Evolutionary conservation across 2,113 vertebrate species (phyloP).

Genomic region (Pollimyrus isidori): DNA sequence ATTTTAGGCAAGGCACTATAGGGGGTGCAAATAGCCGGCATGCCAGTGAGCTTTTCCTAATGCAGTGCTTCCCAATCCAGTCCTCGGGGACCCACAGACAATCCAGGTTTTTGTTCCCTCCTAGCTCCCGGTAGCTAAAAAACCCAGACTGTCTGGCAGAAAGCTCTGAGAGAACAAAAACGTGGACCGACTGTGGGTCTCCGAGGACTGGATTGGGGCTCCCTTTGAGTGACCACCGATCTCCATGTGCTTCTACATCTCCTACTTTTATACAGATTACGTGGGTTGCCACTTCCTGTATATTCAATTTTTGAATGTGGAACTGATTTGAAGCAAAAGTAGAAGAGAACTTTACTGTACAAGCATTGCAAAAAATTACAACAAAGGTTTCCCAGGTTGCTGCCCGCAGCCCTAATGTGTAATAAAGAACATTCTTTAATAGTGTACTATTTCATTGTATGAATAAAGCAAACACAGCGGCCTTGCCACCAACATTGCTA

Average conservation of each 20-base stretch:
- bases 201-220: neutral
- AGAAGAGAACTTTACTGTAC: neutral
- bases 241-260: neutral
- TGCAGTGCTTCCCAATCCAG: neutral
- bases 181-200: neutral
- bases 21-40: neutral
- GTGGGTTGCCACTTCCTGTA: neutral
- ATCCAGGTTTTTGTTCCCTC: neutral
- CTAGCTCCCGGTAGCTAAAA: neutral
- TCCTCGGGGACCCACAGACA: neutral
- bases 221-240: neutral
- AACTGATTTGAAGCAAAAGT: neutral
- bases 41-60: neutral
- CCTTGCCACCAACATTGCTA: neutral
- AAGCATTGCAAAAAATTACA: neutral
- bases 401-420: slow-evolving; percentile 14
- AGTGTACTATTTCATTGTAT: neutral
- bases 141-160: too few relatives aligned
- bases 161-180: too few relatives aligned
- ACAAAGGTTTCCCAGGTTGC: neutral
- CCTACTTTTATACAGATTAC: neutral
- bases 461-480: neutral
- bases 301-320: neutral
- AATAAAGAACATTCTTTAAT: slow-evolving; percentile 12
- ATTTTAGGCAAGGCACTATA: neutral